phyloP scores from a whole-genome alignment of 2,113 vertebrate species.

The Grantiella picta region DNA sequence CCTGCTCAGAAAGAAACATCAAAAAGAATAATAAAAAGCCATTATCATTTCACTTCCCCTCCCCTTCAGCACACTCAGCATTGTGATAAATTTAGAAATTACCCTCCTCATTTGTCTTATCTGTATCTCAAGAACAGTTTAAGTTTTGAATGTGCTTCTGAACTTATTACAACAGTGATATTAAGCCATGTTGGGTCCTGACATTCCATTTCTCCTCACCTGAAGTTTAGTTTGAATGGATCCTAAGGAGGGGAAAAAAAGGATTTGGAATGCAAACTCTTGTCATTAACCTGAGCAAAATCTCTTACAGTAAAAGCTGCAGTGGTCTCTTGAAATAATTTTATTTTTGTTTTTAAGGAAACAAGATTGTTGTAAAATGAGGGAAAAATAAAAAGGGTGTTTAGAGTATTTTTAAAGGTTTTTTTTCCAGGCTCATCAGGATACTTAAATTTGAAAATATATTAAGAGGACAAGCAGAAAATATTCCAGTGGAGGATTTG shows the following conservation, averaged over 20 bases:
- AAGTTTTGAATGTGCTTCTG: background rate
- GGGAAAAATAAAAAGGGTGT: background rate
- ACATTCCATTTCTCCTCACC: background rate
- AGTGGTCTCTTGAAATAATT: background rate
- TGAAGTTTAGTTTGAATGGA: background rate
- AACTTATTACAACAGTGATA: background rate
- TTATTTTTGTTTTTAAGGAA: background rate
- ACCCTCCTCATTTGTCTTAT: background rate
- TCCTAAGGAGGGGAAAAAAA: background rate
- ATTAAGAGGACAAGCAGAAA: background rate
- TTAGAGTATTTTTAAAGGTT: background rate
- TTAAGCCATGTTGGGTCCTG: background rate
- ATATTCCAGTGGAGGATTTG: background rate
- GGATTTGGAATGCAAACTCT: background rate
- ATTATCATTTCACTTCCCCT: background rate
- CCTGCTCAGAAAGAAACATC: background rate
- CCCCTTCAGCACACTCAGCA: background rate
- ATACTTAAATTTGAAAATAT: background rate
- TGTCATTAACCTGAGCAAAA: background rate
- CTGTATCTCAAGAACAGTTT: background rate
- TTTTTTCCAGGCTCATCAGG: background rate
- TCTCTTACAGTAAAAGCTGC: background rate
- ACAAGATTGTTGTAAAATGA: background rate
- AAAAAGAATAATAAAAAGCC: background rate
- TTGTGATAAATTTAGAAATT: background rate